Conservation (phyloP, 2,797 vertebrate species). For the Margarornis squamiger region DNA sequence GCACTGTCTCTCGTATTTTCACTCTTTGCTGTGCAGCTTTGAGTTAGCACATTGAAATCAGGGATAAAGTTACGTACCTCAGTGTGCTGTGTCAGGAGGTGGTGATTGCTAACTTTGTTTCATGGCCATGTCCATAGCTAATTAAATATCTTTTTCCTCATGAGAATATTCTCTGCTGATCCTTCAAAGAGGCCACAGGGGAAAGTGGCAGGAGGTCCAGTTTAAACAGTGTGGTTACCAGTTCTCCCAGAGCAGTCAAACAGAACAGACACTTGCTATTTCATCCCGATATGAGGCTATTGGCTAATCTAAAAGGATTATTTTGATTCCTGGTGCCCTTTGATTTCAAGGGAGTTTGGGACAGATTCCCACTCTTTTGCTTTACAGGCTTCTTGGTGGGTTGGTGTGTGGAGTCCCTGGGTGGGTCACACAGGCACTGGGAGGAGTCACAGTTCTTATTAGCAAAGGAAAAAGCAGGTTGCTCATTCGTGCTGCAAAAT, state of each 20-base stretch:
- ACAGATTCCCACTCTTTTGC: not conserved
- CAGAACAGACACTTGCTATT: not conserved
- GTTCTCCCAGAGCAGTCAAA: not conserved
- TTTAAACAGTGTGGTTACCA: not conserved
- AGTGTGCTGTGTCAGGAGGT: not conserved
- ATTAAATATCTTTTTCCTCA: no score
- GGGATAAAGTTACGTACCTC: not conserved
- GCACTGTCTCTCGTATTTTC: not conserved
- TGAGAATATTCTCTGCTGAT: not conserved
- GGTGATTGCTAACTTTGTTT: not conserved
- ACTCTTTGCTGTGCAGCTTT: not conserved
- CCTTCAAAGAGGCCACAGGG: not conserved
- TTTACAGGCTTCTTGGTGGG: not conserved
- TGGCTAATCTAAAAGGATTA: not conserved
- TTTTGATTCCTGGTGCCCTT: not conserved
- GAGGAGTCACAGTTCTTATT: not conserved
- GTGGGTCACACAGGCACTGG: not conserved
- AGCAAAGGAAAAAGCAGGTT: not conserved
- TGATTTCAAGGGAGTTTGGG: not conserved
- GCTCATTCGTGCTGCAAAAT: not conserved
- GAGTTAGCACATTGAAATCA: not conserved
- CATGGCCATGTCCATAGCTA: not conserved
- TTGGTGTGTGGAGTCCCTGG: not conserved
- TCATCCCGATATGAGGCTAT: not conserved
- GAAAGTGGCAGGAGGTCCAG: not conserved